phyloP scores from a whole-genome alignment of 1,140 invertebrate species.

The Pogonognathellus flavescens region DNA sequence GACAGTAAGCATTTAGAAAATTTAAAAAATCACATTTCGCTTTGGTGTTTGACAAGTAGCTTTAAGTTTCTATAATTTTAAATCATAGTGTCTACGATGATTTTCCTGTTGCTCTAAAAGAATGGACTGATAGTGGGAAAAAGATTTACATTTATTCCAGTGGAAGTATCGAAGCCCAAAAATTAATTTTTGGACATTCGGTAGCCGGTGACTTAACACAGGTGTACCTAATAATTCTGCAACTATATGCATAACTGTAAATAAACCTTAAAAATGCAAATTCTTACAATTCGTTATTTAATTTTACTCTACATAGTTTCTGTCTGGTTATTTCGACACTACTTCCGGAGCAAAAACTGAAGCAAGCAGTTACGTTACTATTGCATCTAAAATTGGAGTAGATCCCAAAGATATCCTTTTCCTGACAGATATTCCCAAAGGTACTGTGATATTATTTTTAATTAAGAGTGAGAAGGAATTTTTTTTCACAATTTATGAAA shows the following conservation, averaged over 20 bases:
- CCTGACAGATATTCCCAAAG: constrained; percentile 86
- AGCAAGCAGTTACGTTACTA: constrained; percentile 80
- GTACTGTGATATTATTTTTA: constrained; percentile 71
- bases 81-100: constrained; percentile 86
- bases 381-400: constrained; percentile 78
- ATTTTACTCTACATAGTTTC: constrained; percentile 72
- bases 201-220: constrained; percentile 81
- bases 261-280: too few relatives aligned
- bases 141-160: constrained; percentile 91
- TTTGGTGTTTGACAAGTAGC: too few relatives aligned
- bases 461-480: not conserved
- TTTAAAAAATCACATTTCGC: not conserved
- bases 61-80: constrained; percentile 18
- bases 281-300: not conserved
- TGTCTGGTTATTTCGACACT: constrained; percentile 90
- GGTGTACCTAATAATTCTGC: too few relatives aligned
- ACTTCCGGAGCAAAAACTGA: constrained; percentile 85
- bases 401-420: constrained; percentile 82
- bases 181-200: constrained; percentile 86
- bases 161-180: constrained; percentile 91
- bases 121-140: constrained; percentile 77
- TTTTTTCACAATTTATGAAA: too few relatives aligned
- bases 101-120: constrained; percentile 80
- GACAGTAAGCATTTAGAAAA: constrained; percentile 83
- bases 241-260: too few relatives aligned